Base-by-base conservation (phyloP, 2,797 vertebrate genomes). In the Gymnoscopelus braueri region DNA sequence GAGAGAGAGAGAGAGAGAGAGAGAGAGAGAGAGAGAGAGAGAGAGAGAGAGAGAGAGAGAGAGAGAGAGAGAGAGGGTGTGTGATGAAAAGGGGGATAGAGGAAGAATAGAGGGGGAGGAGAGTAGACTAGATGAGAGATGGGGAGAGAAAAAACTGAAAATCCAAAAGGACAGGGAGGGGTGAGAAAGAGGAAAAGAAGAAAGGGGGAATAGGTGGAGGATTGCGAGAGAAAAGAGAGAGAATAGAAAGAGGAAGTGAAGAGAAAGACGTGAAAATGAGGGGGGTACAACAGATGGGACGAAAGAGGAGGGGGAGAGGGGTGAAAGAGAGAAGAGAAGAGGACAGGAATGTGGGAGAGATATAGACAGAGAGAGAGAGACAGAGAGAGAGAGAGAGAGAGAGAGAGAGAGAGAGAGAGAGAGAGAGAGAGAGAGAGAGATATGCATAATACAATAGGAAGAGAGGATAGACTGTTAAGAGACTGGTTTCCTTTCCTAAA, bases 401-500 rank as follows among this genome's bases (percentile, higher is more conserved):
- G 70, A 69, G 71, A 82, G 23, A 53, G 59, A 69, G 65, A 52
- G 19, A 19, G 74, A 62, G 60, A 70, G 32, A 75, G 72, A 48
- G 44, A 72, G 69, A 54, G 60, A 69, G 57, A 57, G 60, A 58
- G 15, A 47, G 35, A 48, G 14, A 26, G 55, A 50, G 39, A 8
- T 5, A 8, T 39, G 35, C 35, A 44, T 44, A 44, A 44, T 44
- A 44, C 39, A 44, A 44, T 44, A 44, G 39, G 39, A 2, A 8
- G n/a, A 4, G 57, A 24, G 54, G 64, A 63, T 12, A 59, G 26
- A 35, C 24, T 51, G 35, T 19, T 60, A 60, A 67, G 48, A 67
- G 63, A 71, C 60, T 69, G 63, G 83, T 84, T 88, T 90, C 85
- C 83, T 80, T 29, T 68, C 49, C 44, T 73, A 72, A 85, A 84